phyloP scores from a whole-genome alignment of 2,113 vertebrate species.

The Gavialis gangeticus region DNA sequence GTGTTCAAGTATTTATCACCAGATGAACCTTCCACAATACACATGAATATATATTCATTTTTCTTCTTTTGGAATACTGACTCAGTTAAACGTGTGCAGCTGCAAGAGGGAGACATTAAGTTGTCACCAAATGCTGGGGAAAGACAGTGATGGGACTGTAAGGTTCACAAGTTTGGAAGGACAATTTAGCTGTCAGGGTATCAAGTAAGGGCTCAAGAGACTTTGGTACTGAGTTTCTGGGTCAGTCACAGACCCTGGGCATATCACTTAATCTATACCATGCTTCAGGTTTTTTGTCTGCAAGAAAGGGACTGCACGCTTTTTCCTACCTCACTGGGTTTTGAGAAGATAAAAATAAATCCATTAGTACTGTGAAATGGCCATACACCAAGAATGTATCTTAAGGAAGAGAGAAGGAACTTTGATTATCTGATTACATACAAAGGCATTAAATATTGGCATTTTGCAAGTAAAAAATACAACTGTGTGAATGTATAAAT shows the following conservation, averaged over 20 bases:
- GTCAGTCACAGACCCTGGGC: not conserved
- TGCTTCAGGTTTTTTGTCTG: not conserved
- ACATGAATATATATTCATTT: constrained; percentile 59
- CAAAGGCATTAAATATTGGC: not conserved
- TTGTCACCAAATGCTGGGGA: not conserved
- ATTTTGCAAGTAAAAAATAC: not conserved
- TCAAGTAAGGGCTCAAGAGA: not conserved
- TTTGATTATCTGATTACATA: not conserved
- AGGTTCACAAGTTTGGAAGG: not conserved
- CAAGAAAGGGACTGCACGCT: not conserved
- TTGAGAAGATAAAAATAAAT: not conserved
- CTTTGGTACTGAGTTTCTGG: not conserved
- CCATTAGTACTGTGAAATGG: not conserved
- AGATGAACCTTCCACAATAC: constrained; percentile 68
- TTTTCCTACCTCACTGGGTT: not conserved
- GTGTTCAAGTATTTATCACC: constrained; percentile 63
- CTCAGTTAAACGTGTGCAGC: constrained; percentile 62
- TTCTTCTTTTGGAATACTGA: constrained; percentile 64
- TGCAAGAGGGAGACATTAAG: constrained; percentile 2
- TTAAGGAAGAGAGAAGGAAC: not conserved
- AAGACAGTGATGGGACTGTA: not conserved
- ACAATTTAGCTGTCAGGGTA: not conserved
- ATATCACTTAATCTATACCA: fast-evolving
- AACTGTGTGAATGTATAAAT: not conserved
- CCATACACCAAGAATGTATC: not conserved